A percentile compares a stretch with the other conserved stretches of the same genome.
phyloP scores from a whole-genome alignment of 2,113 vertebrate genomes.

The Conger conger region DNA sequence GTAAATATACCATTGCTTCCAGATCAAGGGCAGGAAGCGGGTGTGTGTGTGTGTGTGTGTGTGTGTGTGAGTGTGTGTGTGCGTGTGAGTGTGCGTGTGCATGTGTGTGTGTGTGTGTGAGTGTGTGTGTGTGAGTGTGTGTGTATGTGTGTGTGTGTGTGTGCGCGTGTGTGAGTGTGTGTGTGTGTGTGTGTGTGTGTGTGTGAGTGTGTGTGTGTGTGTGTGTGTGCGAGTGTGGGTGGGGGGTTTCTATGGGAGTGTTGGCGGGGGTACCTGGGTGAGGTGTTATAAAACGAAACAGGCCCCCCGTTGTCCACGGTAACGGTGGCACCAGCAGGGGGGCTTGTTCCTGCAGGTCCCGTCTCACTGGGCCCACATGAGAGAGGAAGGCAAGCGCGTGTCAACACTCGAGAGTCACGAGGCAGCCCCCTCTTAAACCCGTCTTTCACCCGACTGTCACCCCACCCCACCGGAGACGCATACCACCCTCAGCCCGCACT shows the following conservation, averaged over 20 bases:
- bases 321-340: slow-evolving; percentile 9
- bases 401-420: slow-evolving; percentile 30
- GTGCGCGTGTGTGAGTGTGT: neutral
- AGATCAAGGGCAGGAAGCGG: slow-evolving; percentile 16
- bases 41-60: too few species aligned
- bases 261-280: neutral
- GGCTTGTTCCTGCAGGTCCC: slow-evolving; percentile 12
- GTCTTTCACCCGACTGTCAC: slow-evolving; percentile 52
- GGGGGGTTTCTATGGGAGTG: neutral
- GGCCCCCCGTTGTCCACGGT: slow-evolving; percentile 14
- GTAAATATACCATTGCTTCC: slow-evolving; percentile 26
- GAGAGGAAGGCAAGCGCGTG: slow-evolving; percentile 38
- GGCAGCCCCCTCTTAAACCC: slow-evolving; percentile 36
- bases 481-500: slow-evolving; percentile 14
- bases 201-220: neutral
- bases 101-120: neutral
- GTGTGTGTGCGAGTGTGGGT: neutral
- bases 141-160: neutral
- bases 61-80: neutral
- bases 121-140: neutral
- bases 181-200: neutral
- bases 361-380: slow-evolving; percentile 32
- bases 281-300: neutral
- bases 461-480: neutral
- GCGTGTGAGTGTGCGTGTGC: neutral